Evolutionary conservation across 2,888 invertebrate species (phyloP), one percentile per base, ranked within the genome.

Genomic region (Celastrina argiolus): DNA sequence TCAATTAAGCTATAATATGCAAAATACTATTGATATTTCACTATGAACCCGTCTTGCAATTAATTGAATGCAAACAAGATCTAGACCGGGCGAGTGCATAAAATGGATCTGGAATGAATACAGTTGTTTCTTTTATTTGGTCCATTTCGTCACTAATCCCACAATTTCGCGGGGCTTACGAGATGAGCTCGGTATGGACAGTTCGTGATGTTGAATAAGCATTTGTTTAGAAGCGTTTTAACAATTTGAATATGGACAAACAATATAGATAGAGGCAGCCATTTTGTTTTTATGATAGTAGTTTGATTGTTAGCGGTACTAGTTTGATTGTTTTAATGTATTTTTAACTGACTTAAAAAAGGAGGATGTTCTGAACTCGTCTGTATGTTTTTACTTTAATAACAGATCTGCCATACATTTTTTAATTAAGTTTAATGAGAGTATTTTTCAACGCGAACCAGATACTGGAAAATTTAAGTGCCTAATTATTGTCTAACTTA

Each of bases 181-280:
- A 87, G 87, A 85, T 87, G 85, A 85, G 70, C 72, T 85, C 67
- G 69, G 68, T 74, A 76, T 74, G 87, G 85, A 80, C 84, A 79
- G 80, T 77, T 77, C 88, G 88, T 89, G 88, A 75, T 82, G 73
- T 72, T 79, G 88, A 87, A 89, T 88, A 76, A 81, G 75, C 75
- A 74, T 72, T 69, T 74, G 69, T 71, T 72, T 71, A 70, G 70
- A 73, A 70, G 58, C 45, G 36, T 66, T 64, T 51, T 67, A 67
- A 59, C 59, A 10, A 51, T 66, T 64, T 18, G 31, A 56, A 65
- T 65, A 56, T 18, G 31, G 36, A 28, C 28, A 31, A 64, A 64
- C 39, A 45, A 45, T 14, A 22, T 10, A 59, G 31, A 16, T 31
- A 59, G 64, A 28, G 31, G 26, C 56, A 56, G 39, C 26, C 14